phyloP scores from a whole-genome alignment of 2,888 invertebrate species.

The Drosophila pegasa region DNA sequence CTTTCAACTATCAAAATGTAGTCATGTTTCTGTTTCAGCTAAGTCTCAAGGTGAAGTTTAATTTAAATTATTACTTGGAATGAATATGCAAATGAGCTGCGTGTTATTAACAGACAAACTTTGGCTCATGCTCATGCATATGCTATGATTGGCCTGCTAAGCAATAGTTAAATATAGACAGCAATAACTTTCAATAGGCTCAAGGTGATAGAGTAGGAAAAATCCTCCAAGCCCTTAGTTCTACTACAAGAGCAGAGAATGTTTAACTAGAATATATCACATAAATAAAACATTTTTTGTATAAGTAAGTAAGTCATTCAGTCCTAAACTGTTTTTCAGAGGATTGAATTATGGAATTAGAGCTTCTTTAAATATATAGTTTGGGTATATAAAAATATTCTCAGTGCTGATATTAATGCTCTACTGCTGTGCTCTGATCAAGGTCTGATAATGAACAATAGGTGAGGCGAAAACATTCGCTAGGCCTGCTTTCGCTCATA shows the following conservation, averaged over 20 bases:
- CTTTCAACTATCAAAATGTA: background rate
- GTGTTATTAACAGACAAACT: background rate
- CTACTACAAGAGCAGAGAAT: too few species aligned
- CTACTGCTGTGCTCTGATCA: background rate
- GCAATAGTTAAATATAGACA: background rate
- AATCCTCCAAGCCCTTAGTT: too few species aligned
- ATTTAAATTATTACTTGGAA: background rate
- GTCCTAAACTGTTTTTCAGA: too few species aligned
- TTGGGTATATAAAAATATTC: too few species aligned
- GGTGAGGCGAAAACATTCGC: background rate
- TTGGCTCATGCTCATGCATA: too few species aligned
- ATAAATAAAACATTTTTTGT: too few species aligned
- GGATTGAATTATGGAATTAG: too few species aligned
- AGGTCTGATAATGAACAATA: constrained; percentile 7
- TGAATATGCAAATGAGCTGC: background rate
- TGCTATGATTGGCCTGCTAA: background rate
- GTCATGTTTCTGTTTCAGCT: background rate
- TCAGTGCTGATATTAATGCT: background rate
- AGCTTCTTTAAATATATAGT: too few species aligned
- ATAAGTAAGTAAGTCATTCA: too few species aligned
- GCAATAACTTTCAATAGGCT: background rate
- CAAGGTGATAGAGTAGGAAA: background rate
- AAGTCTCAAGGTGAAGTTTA: background rate
- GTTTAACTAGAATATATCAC: too few species aligned
- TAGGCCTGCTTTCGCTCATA: constrained; percentile 27